Base-by-base conservation (phyloP, 2,113 vertebrate species). In the Cettia cetti region DNA sequence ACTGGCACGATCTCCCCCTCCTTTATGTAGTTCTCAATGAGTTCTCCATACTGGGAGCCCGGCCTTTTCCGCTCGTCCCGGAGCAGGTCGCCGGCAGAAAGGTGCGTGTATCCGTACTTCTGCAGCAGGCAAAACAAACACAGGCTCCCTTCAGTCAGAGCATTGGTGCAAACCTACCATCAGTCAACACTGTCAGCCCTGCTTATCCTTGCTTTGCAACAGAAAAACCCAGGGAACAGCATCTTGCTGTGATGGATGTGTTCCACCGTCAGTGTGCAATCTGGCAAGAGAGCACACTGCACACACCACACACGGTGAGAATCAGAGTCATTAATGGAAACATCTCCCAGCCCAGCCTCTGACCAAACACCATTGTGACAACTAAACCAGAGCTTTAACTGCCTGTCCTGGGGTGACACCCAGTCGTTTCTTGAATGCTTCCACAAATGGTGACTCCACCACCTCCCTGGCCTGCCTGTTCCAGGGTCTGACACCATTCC, bases 1-100 rank as follows among this genome's bases (percentile, higher is more conserved):
- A 99, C 99, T 0, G 99, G 99, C 35, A 99, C 99, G 8, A 99
- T 99, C 97, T 98, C 98, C 42, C 99, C 99, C 54, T 99, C 99
- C 94, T 98, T 99, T 92, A 99, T 99, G 96, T 98, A 98, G 95
- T 72, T 98, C 95, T 98, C 98, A 83, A 99, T 99, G 86, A 99
- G 99, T 94, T 99, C 98, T 71, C 99, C 99, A 50, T 95, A 98
- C 91, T 99, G 98, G 2, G 99, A 99, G 47, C 97, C 98, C 40
- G 98, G 98, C 80, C 99, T 98, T 40, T 98, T 98, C 56, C 98
- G 98, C 96, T 99, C 99, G 26, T 98, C 98, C 72, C 99, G 98
- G 92, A 99, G 98, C 57, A 99, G 98, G 96, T 99, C 99, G 45
- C 99, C 99, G 30, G 99, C 99, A 69, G 99, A 99, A 94, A 99